These are phyloP conservation scores for Scaptomyza hsui DNA, from an alignment of 1,140 invertebrate species.

Conservation along the genomic window DNA sequence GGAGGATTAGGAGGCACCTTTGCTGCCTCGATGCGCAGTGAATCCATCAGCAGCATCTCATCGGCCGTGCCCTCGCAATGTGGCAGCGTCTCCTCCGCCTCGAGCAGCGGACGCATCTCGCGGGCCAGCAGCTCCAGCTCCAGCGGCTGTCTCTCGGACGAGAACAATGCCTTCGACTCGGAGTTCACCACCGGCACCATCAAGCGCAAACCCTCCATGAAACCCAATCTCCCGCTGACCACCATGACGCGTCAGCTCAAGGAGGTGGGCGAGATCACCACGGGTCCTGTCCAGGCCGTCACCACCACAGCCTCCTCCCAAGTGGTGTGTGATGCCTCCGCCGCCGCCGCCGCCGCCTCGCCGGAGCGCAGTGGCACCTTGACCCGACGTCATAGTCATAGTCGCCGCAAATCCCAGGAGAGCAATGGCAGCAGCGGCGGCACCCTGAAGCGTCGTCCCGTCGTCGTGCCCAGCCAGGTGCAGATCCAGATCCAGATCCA, in stretches of 20 bases:
- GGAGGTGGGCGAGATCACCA: slow-evolving; percentile 89
- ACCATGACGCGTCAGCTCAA: slow-evolving; percentile 95
- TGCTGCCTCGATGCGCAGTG: slow-evolving; percentile 83
- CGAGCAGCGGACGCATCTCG: slow-evolving; percentile 86
- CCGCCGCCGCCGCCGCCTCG: slow-evolving; percentile 50
- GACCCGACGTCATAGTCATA: slow-evolving; percentile 86
- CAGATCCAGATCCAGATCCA: not conserved
- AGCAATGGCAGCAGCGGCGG: slow-evolving; percentile 86
- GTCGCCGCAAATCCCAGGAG: slow-evolving; percentile 86
- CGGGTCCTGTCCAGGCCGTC: slow-evolving; percentile 19
- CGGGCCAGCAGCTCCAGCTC: slow-evolving; percentile 92
- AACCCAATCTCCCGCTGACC: slow-evolving; percentile 94
- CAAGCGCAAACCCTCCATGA: slow-evolving; percentile 94
- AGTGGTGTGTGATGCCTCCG: slow-evolving; percentile 50
- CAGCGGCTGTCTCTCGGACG: slow-evolving; percentile 91
- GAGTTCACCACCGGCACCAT: slow-evolving; percentile 92
- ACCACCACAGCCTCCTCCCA: slow-evolving; percentile 52
- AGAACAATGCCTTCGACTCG: slow-evolving; percentile 91
- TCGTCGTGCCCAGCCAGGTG: slow-evolving; percentile 17
- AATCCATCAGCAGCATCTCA: slow-evolving; percentile 85
- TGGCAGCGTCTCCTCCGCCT: no score
- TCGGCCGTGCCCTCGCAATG: no score
- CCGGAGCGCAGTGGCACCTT: slow-evolving; percentile 84
- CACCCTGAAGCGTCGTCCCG: slow-evolving; percentile 86
- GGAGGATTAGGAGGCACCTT: slow-evolving; percentile 67